Conservation (phyloP, 2,113 vertebrate genomes). For the Desmodus rotundus region DNA sequence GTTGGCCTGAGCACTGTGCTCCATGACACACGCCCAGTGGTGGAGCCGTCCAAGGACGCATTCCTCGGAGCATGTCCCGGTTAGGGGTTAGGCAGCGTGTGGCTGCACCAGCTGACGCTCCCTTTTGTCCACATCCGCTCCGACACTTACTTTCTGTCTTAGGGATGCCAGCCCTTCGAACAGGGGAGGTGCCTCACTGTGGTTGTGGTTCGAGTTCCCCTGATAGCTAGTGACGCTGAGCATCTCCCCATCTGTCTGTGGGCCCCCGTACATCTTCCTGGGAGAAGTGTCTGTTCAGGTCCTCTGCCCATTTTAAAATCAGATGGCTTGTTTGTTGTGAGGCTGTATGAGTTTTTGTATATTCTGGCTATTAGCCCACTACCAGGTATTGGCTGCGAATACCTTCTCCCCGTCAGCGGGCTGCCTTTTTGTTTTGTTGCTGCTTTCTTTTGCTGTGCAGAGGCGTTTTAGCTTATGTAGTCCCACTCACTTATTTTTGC, state of each 20-base stretch:
- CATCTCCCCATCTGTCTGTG: accelerated
- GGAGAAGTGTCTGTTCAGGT: neutral
- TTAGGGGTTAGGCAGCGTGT: neutral
- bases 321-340: neutral
- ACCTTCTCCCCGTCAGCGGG: neutral
- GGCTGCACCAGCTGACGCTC: accelerated
- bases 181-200: neutral
- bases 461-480: neutral
- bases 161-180: neutral
- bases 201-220: neutral
- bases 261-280: neutral
- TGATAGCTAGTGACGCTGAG: accelerated
- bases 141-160: neutral
- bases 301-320: neutral
- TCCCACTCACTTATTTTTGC: neutral
- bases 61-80: accelerated
- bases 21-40: neutral
- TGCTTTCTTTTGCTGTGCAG: neutral
- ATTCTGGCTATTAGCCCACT: neutral
- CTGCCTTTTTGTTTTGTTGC: neutral
- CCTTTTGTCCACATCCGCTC: neutral
- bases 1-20: neutral
- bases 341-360: neutral
- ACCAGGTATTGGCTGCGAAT: neutral
- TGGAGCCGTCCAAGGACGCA: too few species aligned